Evolutionary conservation across 1,140 invertebrate genomes (phyloP).

Genomic region (Scaptomyza graminum): DNA sequence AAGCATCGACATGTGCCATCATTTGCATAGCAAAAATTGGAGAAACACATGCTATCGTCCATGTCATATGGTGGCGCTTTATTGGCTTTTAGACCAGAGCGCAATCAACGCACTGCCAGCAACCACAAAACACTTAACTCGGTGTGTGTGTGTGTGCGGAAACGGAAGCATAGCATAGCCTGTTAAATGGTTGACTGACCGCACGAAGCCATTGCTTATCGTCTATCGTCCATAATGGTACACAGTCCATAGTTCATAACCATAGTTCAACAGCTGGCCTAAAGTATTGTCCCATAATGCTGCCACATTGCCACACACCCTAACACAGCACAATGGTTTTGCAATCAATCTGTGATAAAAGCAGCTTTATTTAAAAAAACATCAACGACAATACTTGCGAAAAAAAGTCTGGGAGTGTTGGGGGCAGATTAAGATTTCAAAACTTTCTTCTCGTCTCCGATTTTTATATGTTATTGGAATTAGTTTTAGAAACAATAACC

Average conservation of each 20-base stretch:
- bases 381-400: conserved; percentile 62
- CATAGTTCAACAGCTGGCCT: conserved; percentile 33
- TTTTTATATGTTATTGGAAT: too few species aligned
- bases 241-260: not conserved
- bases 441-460: too few species aligned
- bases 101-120: conserved; percentile 61
- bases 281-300: conserved; percentile 47
- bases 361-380: conserved; percentile 71
- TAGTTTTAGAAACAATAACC: too few species aligned
- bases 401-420: not conserved
- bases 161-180: conserved; percentile 64
- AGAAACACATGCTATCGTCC: conserved; percentile 1
- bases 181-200: conserved; percentile 58
- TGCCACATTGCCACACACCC: conserved; percentile 5
- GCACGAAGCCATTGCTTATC: conserved; percentile 61
- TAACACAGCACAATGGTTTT: conserved; percentile 54
- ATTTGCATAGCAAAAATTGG: not conserved
- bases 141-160: conserved; percentile 55
- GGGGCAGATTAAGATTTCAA: not conserved
- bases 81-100: conserved; percentile 65
- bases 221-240: conserved; percentile 8
- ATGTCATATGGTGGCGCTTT: conserved; percentile 50
- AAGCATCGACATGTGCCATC: conserved; percentile 31
- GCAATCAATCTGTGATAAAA: conserved; percentile 76
- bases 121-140: conserved; percentile 67